Evolutionary conservation across 2,797 vertebrate genomes (phyloP).

Genomic region (Enteromius argenteus): DNA sequence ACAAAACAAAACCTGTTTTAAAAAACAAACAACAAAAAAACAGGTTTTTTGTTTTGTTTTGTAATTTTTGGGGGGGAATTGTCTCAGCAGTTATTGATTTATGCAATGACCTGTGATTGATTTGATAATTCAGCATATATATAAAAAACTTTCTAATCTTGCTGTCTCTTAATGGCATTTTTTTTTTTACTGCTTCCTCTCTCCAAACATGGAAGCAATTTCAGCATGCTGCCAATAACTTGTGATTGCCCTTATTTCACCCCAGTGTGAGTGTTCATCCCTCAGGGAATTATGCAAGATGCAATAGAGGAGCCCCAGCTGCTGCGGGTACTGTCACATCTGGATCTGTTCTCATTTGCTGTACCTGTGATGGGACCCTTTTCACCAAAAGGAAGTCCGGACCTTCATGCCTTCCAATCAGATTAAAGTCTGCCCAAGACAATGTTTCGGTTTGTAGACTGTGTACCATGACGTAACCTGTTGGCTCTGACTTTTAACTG

Average conservation of each 20-base stretch:
- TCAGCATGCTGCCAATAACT: conserved; percentile 41
- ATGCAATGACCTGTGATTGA: background rate
- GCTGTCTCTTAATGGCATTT: background rate
- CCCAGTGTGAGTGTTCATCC: conserved; percentile 33
- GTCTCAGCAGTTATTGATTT: background rate
- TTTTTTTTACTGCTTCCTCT: conserved; percentile 12
- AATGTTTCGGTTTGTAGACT: conserved; percentile 33
- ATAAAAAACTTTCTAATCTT: conserved; percentile 28
- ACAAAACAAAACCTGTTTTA: background rate
- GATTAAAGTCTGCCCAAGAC: conserved; percentile 19
- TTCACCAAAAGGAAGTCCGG: conserved; percentile 20
- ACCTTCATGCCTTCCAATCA: conserved; percentile 21
- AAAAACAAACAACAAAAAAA: no score
- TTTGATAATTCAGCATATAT: background rate
- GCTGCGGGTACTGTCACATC: conserved; percentile 47
- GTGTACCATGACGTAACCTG: conserved; percentile 14
- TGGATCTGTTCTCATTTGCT: conserved; percentile 47
- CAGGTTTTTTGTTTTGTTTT: background rate
- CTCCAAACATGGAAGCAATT: conserved; percentile 55
- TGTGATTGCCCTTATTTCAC: conserved; percentile 56
- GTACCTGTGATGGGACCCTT: conserved; percentile 31
- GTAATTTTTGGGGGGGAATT: no score
- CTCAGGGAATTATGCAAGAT: conserved; percentile 38
- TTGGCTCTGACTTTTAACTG: conserved; percentile 17
- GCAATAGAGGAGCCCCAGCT: conserved; percentile 28